Base-by-base conservation (phyloP, 2,797 vertebrate species). In the Hapalemur alaotrensis region DNA sequence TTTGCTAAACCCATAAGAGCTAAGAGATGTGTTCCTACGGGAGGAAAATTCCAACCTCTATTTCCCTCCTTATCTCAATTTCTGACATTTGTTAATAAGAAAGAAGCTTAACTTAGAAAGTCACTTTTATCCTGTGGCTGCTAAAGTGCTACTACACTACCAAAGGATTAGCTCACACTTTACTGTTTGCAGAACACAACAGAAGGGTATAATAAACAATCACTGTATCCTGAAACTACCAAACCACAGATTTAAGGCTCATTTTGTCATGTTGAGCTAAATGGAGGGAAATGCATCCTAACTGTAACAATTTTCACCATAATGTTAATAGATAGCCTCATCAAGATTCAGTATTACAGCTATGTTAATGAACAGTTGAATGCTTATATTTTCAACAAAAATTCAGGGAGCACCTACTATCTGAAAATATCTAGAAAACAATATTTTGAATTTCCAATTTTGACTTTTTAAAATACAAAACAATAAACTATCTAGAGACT, bases 31-130 rank as follows among this genome's bases (percentile, higher is more conserved):
- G 48, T 75, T 95, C 75, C 96, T 97, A 17, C 46, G 85, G 57
- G 83, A 95, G 65, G 28, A 92, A 96, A 95, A 95, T 81, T 91
- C 61, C 88, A 95, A 82, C 85, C 67, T 97, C 59, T 43, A 67
- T 46, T 61, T 97, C 30, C 28, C 20, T 93, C 86, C 82, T 97
- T 97, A 96, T 97, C 94, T 97, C 63, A 94, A 11, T 96, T 97
- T 93, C 83, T 89, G 67, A 90, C 93, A 95, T 94, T 91, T 97
- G 61, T 94, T 97, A 97, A 97, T 95, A 97, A 96, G 70, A 94
- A 97, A 94, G 87, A 96, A 96, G 7, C 90, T 92, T 92, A 95
- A 97, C 57, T 95, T 92, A 93, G 92, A 93, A 96, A 96, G 70
- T 89, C 88, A 79, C 89, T 81, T 93, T 95, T 96, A 97, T 95